Evolutionary conservation across 92 coral and sea anemone genomes (phyloP).

Genomic region (Chrysogorgia sp.): DNA sequence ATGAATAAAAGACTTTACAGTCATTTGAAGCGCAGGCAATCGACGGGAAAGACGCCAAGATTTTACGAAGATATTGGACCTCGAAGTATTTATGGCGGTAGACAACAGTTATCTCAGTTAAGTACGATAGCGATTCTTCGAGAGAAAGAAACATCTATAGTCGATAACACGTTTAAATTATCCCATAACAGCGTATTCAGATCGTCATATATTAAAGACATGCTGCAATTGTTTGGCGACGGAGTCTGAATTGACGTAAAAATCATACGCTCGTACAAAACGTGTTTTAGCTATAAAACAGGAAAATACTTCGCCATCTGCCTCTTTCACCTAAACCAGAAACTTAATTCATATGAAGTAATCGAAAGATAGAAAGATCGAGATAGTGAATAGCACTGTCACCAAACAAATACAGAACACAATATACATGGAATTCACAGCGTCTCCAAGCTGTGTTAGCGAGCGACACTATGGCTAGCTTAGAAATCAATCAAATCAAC

Average conservation of each 20-base stretch:
- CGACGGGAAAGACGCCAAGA: conserved; percentile 23
- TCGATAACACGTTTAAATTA: no score
- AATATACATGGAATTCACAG: conserved; percentile 4
- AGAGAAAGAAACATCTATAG: no score
- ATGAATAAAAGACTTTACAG: not conserved
- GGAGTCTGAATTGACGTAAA: not conserved
- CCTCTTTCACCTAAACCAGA: not conserved
- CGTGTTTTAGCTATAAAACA: no score
- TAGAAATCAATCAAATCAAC: not conserved
- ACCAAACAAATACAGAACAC: not conserved
- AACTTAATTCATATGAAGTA: not conserved
- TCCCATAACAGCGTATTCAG: not conserved
- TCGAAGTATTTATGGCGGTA: no score
- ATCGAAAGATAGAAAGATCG: not conserved
- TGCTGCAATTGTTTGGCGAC: no score
- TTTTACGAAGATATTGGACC: not conserved
- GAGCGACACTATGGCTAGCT: not conserved
- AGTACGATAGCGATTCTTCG: no score
- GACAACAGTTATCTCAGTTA: no score
- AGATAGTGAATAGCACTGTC: not conserved
- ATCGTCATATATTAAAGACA: no score
- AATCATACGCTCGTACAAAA: not conserved
- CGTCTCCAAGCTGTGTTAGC: conserved; percentile 16
- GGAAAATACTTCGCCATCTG: no score
- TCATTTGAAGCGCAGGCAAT: not conserved